Evolutionary conservation across 2,113 vertebrate species (phyloP), one percentile per base, ranked within the genome.

Genomic region (Leiothrix lutea): DNA sequence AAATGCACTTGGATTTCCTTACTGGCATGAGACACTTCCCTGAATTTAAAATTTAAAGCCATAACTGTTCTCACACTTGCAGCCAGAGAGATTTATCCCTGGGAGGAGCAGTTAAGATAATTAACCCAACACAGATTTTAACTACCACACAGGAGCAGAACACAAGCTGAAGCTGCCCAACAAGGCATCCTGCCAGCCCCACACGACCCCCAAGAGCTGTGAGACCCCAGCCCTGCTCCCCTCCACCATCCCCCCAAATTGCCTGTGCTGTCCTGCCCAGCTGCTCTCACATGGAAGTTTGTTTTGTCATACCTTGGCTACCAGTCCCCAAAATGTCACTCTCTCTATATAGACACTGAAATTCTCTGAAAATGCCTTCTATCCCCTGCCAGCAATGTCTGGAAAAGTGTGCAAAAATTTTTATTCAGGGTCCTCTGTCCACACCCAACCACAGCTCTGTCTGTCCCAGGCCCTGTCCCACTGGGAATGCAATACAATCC

Each of bases 271-370:
- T 38, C 71, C 64, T 26, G 33, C 77, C 88, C 7, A 3, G 75
- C 31, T 3, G 2, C 50, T 79, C 65, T 61, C 61, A 92, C 66
- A 90, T 96, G 92, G 83, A 92, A 56, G 50, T 67, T 70, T 72
- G 56, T 70, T 96, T 91, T 80, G 87, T 91, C 92, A 50, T 11
- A 81, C 73, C 86, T 92, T 60, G 60, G 47, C 90, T 51, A 79
- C 60, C 66, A 90, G 93, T 90, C 75, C 48, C 47, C 77, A 62
- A 47, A 87, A 64, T 11, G 13, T 8, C 79, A 33, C 11, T 86
- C 36, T 35, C 66, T 93, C 86, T 84, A 13, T 2, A 36, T 3
- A 86, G 92, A 80, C 3, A 90, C 12, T 22, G 9, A 69, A 47
- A 58, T 80, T 44, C 77, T 73, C 74, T 57, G 54, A 84, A 57